A percentile compares a stretch with the other conserved stretches of the same genome.
Evolutionary conservation across 92 coral and sea anemone species (phyloP).

Genomic region (Palythoa caribaeorum): DNA sequence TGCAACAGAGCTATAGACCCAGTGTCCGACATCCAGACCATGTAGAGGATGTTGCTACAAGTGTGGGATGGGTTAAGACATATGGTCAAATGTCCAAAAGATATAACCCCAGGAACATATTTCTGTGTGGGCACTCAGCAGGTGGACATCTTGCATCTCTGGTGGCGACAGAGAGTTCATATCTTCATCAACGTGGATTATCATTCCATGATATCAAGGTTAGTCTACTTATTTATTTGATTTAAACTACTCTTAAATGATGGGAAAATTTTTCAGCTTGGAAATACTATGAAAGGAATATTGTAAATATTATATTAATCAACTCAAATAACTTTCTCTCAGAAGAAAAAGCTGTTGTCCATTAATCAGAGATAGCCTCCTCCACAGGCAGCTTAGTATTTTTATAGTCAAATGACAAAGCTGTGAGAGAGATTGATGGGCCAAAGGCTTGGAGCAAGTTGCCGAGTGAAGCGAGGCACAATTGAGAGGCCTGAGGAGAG

Average conservation of each 20-base stretch:
- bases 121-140: slow-evolving; percentile 77
- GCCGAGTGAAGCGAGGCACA: no score
- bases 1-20: slow-evolving; percentile 58
- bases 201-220: slow-evolving; percentile 65
- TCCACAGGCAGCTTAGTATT: no score
- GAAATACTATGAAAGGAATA: no score
- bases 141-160: slow-evolving; percentile 73
- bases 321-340: no score
- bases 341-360: no score
- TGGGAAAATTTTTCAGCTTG: neutral
- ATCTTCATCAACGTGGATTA: slow-evolving; percentile 52
- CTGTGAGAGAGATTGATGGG: no score
- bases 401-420: no score
- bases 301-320: no score
- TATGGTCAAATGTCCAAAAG: slow-evolving; percentile 45
- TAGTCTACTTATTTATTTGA: neutral
- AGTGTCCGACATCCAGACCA: slow-evolving; percentile 62
- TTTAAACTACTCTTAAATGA: no score
- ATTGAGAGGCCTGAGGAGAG: no score
- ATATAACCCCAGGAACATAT: slow-evolving; percentile 37
- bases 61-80: slow-evolving; percentile 59
- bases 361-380: no score
- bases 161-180: slow-evolving; percentile 52
- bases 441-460: no score
- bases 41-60: slow-evolving; percentile 58